Percentiles rank a stretch among this genome's conserved stretches.
Conservation (phyloP, 2,797 vertebrate species). For the Manis javanica region DNA sequence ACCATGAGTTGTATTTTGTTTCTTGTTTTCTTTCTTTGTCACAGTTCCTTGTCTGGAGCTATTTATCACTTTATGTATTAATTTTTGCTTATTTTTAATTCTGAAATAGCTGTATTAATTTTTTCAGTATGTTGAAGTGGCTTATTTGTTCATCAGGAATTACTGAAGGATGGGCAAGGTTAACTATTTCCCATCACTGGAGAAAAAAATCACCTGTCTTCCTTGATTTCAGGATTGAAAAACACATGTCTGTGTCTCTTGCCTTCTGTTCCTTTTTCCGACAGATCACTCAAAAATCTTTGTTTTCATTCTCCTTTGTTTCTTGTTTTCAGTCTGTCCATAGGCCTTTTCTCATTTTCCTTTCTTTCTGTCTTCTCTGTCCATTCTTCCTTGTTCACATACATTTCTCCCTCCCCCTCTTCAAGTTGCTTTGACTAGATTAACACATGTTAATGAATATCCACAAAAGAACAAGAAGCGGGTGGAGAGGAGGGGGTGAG, state of each 20-base stretch:
- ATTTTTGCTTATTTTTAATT: slow-evolving; percentile 6
- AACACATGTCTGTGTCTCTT: not conserved
- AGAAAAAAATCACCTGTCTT: not conserved
- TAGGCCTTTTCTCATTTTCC: not conserved
- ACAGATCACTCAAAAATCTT: not conserved
- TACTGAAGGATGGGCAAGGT: not conserved
- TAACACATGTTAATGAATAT: slow-evolving; percentile 10
- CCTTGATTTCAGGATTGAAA: not conserved
- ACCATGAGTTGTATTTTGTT: not conserved
- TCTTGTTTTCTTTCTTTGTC: not conserved
- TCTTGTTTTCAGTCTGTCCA: not conserved
- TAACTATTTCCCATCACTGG: not conserved
- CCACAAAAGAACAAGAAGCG: slow-evolving; percentile 1
- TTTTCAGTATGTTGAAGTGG: not conserved
- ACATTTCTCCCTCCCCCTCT: not conserved
- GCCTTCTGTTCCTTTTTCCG: not conserved
- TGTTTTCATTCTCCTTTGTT: not conserved
- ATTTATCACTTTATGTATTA: not conserved
- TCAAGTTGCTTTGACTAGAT: not conserved
- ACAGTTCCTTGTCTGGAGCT: not conserved
- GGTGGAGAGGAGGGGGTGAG: not conserved
- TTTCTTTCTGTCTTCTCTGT: not conserved
- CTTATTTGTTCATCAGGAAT: not conserved
- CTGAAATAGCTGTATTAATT: not conserved
- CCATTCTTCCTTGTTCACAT: not conserved